These are phyloP conservation scores for Chelonus insularis DNA, from an alignment of 1,140 invertebrate genomes.

Conservation along the genomic window DNA sequence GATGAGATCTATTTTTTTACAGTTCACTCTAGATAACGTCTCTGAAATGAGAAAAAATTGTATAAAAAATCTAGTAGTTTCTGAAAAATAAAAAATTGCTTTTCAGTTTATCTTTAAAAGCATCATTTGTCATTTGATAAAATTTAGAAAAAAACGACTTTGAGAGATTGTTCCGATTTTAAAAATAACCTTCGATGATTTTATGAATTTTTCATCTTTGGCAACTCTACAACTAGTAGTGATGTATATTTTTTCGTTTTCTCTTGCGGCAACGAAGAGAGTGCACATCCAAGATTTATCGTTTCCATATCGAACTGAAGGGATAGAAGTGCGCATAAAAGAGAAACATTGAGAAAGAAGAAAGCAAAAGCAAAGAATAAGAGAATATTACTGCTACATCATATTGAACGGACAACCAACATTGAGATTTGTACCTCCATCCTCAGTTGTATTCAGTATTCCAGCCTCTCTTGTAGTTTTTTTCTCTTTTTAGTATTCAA, in stretches of 20 bases:
- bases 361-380: neutral
- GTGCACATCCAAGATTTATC: conserved; percentile 27
- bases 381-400: conserved; percentile 15
- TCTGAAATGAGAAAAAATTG: neutral
- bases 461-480: neutral
- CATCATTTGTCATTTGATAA: conserved; percentile 1
- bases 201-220: conserved; percentile 25
- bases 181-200: conserved; percentile 21
- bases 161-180: conserved; percentile 7
- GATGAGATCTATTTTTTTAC: neutral
- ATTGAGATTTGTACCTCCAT: conserved; percentile 17
- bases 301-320: conserved; percentile 22
- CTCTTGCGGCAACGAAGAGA: neutral
- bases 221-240: conserved; percentile 18
- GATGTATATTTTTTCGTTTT: neutral
- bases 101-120: too few relatives aligned
- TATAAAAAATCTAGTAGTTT: neutral
- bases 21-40: neutral
- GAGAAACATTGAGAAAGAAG: neutral
- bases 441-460: too few relatives aligned
- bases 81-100: neutral
- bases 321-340: neutral
- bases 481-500: neutral
- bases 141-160: neutral
- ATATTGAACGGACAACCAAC: conserved; percentile 20